These are phyloP conservation scores for Hydropsyche tenuis DNA, from an alignment of 1,140 invertebrate genomes.

Conservation along the genomic window DNA sequence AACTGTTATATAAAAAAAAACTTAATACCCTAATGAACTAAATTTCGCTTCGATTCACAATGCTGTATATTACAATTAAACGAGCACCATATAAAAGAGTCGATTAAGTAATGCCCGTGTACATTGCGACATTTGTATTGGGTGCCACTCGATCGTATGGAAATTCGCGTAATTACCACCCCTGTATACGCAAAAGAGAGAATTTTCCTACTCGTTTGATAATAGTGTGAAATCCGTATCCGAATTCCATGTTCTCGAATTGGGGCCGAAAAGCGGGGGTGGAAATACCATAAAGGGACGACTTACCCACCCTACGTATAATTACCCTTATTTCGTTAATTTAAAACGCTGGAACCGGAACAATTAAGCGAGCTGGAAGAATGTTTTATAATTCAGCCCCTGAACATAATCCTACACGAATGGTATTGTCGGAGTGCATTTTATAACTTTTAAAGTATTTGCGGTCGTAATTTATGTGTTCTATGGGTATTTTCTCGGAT, in stretches of 20 bases:
- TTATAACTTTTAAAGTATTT: constrained; percentile 34
- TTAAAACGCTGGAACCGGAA: constrained; percentile 44
- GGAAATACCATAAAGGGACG: no score
- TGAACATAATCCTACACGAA: constrained; percentile 42
- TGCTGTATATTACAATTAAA: background rate
- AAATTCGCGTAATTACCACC: constrained; percentile 24
- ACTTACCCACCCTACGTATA: background rate
- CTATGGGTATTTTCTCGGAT: no score
- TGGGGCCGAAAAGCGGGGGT: background rate
- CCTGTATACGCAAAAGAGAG: background rate
- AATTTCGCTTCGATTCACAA: no score
- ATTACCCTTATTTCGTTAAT: constrained; percentile 50
- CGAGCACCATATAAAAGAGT: background rate
- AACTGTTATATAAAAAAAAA: no score
- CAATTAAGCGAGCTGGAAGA: constrained; percentile 46
- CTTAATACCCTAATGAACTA: no score
- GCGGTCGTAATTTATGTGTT: constrained; percentile 25
- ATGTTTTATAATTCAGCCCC: constrained; percentile 49
- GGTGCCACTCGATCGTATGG: constrained; percentile 6
- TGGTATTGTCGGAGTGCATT: constrained; percentile 33
- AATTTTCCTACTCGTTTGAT: constrained; percentile 30
- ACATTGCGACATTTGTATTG: background rate
- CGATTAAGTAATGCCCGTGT: background rate
- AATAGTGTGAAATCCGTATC: constrained; percentile 25
- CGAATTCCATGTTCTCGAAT: background rate